These are phyloP conservation scores for Hippopotamus amphibius DNA, from an alignment of 2,113 vertebrate genomes.

Conservation along the genomic window DNA sequence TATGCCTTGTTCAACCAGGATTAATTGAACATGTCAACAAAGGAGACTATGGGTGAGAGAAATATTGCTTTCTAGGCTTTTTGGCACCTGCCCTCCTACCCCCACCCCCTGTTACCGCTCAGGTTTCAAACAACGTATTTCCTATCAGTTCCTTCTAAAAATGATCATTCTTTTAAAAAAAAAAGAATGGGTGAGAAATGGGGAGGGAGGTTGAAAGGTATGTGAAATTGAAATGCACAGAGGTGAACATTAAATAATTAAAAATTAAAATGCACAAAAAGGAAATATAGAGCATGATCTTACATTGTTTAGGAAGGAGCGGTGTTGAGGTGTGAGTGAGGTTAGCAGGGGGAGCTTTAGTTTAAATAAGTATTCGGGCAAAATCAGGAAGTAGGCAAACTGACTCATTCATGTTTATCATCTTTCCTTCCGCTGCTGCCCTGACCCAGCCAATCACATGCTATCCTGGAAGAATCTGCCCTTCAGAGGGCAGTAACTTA, in stretches of 20 bases:
- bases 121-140: background rate
- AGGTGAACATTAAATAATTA: background rate
- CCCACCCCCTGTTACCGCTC: background rate
- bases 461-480: background rate
- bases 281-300: background rate
- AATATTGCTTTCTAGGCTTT: slow-evolving; percentile 56
- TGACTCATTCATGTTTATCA: background rate
- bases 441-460: background rate
- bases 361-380: background rate
- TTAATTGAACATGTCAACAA: slow-evolving; percentile 86
- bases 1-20: slow-evolving; percentile 85
- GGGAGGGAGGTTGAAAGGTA: background rate
- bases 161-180: background rate
- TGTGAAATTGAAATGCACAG: background rate
- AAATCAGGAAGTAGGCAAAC: background rate
- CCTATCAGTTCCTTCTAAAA: background rate
- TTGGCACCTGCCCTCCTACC: background rate
- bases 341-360: background rate
- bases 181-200: background rate
- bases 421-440: background rate
- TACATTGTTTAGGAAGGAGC: background rate
- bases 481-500: background rate
- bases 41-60: slow-evolving; percentile 87
- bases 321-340: background rate
- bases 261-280: background rate